Conservation (phyloP, 2,888 invertebrate genomes). For the Ochropacha duplaris region DNA sequence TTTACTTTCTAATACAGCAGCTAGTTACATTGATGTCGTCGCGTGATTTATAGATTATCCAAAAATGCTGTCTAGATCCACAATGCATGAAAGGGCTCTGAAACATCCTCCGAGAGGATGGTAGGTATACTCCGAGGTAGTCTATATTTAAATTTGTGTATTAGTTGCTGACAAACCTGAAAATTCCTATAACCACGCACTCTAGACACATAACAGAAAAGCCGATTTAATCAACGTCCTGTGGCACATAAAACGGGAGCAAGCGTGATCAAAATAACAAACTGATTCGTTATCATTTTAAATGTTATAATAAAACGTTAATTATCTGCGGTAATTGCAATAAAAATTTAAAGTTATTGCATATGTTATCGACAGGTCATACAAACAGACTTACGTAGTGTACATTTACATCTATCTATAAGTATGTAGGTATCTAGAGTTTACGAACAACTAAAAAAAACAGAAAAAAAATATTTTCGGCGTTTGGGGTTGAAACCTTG, state of each 20-base stretch:
- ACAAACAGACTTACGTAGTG: conserved; percentile 8
- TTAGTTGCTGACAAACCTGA: neutral
- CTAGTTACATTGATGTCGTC: no score
- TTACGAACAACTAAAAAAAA: no score
- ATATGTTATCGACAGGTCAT: conserved; percentile 58
- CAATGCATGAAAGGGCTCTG: no score
- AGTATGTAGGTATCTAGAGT: no score
- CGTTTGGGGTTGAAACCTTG: no score
- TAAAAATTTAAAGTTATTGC: conserved; percentile 78
- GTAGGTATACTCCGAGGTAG: no score
- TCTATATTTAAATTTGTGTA: no score
- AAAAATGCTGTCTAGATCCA: no score
- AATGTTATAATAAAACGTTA: conserved; percentile 62
- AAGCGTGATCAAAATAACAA: conserved; percentile 41
- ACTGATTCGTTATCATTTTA: conserved; percentile 47
- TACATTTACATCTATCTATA: conserved; percentile 7
- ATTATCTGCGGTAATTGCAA: conserved; percentile 70
- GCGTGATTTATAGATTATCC: no score
- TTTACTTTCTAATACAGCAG: no score
- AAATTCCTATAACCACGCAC: neutral
- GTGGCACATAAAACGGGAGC: conserved; percentile 15
- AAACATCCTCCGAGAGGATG: no score
- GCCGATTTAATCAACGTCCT: neutral
- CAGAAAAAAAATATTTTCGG: no score
- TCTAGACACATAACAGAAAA: neutral